Evolutionary conservation across 2,797 vertebrate species (phyloP).

Genomic region (Sebastes oblongus): DNA sequence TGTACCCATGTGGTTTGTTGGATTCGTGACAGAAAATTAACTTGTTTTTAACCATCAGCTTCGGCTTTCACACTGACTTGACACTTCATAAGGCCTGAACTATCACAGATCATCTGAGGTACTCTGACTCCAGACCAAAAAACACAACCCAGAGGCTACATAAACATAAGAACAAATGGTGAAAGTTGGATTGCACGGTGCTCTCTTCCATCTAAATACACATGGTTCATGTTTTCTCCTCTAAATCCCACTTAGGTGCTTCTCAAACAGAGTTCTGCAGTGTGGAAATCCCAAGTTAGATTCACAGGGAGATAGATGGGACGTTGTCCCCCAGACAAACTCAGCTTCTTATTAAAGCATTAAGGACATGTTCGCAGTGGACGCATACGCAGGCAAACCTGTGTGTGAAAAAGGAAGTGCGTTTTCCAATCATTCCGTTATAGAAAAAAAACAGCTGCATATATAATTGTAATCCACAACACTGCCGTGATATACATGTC

Average conservation of each 20-base stretch:
- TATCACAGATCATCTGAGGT: neutral
- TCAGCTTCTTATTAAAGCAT: conserved; percentile 81
- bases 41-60: neutral
- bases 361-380: conserved; percentile 75
- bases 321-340: conserved; percentile 74
- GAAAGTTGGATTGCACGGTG: conserved; percentile 20
- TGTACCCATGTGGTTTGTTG: neutral
- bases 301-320: conserved; percentile 77
- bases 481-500: neutral
- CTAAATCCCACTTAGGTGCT: conserved; percentile 71
- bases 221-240: conserved; percentile 80
- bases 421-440: no score
- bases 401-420: no score
- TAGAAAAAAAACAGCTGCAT: no score
- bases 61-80: neutral
- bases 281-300: conserved; percentile 83
- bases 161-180: neutral
- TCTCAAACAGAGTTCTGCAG: conserved; percentile 55
- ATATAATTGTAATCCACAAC: no score
- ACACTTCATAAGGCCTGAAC: neutral
- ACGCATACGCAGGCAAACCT: neutral
- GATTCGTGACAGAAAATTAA: neutral
- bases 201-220: conserved; percentile 71
- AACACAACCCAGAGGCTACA: neutral
- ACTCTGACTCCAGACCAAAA: neutral